Conservation (phyloP, 2,888 invertebrate species). For the Dastarcus helophoroides region DNA sequence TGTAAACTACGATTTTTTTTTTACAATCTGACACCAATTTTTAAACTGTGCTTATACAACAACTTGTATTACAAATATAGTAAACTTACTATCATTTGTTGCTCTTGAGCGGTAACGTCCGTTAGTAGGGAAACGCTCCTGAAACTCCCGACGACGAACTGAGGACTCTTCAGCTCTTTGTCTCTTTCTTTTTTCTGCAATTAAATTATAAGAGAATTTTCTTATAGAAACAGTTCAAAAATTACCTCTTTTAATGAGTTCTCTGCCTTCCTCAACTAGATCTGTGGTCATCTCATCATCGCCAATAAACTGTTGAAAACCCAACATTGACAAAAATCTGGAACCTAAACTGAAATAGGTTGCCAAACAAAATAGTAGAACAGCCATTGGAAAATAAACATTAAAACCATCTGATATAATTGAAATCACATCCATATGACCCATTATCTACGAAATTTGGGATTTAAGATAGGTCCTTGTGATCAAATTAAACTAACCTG, state of each 20-base stretch:
- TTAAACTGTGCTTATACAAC: too few species aligned
- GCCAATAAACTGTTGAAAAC: constrained; percentile 94
- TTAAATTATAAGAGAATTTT: constrained; percentile 9
- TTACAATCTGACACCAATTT: too few species aligned
- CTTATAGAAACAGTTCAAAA: constrained; percentile 8
- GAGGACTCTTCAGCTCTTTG: constrained; percentile 72
- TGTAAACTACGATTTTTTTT: too few species aligned
- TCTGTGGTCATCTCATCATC: constrained; percentile 91
- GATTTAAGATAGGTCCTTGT: too few species aligned
- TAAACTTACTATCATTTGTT: constrained; percentile 37
- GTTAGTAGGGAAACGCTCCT: constrained; percentile 48
- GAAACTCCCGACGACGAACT: constrained; percentile 60
- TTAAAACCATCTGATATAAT: constrained; percentile 97
- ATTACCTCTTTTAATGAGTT: constrained; percentile 77
- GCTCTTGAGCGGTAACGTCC: constrained; percentile 37
- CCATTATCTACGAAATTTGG: constrained; percentile 67
- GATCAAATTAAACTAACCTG: too few species aligned
- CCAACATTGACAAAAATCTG: constrained; percentile 77
- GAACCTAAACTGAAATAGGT: constrained; percentile 93
- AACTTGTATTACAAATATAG: too few species aligned
- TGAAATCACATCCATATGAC: constrained; percentile 96
- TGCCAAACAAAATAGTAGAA: constrained; percentile 82
- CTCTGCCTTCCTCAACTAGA: constrained; percentile 85
- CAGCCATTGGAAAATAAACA: constrained; percentile 97
- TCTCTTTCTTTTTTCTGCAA: constrained; percentile 63